phyloP scores from a whole-genome alignment of 2,797 vertebrate genomes.

The Enteromius afrohamiltoni region DNA sequence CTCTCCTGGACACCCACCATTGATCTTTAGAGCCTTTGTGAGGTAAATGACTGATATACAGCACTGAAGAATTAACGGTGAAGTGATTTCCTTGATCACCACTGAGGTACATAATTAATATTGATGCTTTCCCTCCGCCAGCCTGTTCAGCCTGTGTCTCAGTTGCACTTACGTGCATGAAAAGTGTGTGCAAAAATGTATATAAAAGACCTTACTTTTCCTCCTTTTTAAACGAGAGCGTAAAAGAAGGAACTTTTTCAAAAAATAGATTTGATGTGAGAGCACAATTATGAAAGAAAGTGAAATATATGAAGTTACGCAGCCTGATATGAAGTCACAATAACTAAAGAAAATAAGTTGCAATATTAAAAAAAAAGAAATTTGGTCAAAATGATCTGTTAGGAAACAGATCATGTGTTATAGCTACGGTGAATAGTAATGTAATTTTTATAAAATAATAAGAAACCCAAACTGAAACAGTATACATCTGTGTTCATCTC shows the following conservation, averaged over 20 bases:
- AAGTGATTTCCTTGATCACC: conserved; percentile 22
- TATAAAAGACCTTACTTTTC: not conserved
- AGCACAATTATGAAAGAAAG: not conserved
- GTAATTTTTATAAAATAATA: not conserved
- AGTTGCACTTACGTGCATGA: not conserved
- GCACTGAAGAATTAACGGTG: not conserved
- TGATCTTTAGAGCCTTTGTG: conserved; percentile 45
- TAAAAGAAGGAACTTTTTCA: not conserved
- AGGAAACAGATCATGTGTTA: not conserved
- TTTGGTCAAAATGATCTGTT: not conserved
- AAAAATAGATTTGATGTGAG: not conserved
- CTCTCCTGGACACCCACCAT: conserved; percentile 32
- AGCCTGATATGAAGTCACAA: not conserved
- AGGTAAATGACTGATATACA: conserved; percentile 47
- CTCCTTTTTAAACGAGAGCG: not conserved
- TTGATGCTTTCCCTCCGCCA: not conserved
- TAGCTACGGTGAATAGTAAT: not conserved
- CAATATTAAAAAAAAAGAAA: not conserved
- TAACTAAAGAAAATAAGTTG: not conserved
- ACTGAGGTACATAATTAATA: conserved; percentile 20
- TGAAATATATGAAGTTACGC: not conserved
- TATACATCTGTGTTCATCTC: not conserved
- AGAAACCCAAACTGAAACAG: not conserved
- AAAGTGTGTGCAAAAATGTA: not conserved
- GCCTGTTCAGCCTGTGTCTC: not conserved